Base-by-base conservation (phyloP, 2,113 vertebrate species). In the Seriola quinqueradiata region DNA sequence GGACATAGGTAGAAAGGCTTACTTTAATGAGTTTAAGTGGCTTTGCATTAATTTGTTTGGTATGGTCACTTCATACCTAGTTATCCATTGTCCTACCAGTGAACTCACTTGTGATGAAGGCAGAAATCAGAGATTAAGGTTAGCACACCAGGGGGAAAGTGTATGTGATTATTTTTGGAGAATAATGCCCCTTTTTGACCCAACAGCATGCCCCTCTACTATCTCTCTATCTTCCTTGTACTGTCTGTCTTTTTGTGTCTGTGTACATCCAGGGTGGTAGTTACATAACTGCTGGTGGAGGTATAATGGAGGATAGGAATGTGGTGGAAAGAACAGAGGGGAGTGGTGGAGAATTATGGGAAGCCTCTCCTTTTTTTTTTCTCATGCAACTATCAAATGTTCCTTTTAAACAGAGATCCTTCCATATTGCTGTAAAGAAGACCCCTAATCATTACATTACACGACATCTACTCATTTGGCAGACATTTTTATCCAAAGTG, bases 301-400 rank as follows among this genome's bases (percentile, higher is more conserved):
- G 50, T 68, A 25, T 54, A 66, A 82, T 90, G 55, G 82, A 75
- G 75, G 72, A 66, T 14, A 64, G 82, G 84, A 92, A 84, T 88
- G 84, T 64, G 48, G 55, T 69, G 68, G 66, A 66, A n/a, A 60
- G 12, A 21, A 71, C 74, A 77, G 34, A 70, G 67, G 81, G 87
- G 87, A 83, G 87, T 74, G 79, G 86, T 70, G 34, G 67, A 63
- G 7, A 52, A 70, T 23, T 21, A 23, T 21, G 14, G 25, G 61
- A 28, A 40, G 48, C 59, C 19, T 50, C 54, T 61, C 44, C 38
- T 32, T 68, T 34, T 28, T 34, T 28, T 63, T 34, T 40, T 50
- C 60, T 61, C 16, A 25, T 69, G 38, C 36, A 64, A 10, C 34
- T 25, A 59, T 55, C 3, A 25, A 57, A 42, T 2, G 2, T 42